Conservation (phyloP, 2,888 invertebrate genomes). For the Athetis lepigone region DNA sequence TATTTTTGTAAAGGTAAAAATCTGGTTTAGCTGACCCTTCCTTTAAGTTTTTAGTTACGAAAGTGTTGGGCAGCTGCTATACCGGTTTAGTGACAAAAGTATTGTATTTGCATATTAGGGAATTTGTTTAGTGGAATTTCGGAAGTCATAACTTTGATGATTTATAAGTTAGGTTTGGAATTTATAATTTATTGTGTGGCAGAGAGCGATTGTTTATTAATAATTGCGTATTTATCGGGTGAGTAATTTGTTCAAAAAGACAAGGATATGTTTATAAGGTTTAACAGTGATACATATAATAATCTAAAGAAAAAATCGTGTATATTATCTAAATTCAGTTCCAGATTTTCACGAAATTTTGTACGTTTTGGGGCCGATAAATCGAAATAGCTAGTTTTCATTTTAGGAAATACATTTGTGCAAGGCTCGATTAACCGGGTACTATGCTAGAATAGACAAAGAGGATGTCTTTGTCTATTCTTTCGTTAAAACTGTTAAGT, state of each 20-base stretch:
- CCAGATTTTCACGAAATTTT: no score
- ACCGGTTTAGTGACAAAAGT: constrained; percentile 75
- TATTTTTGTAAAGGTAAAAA: constrained; percentile 87
- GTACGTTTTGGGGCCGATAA: no score
- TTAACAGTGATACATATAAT: no score
- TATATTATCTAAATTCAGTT: no score
- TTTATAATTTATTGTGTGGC: constrained; percentile 19
- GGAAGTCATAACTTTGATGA: constrained; percentile 45
- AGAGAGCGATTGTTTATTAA: constrained; percentile 1
- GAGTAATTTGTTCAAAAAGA: neutral
- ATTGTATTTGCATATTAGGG: constrained; percentile 62
- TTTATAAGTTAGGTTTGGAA: constrained; percentile 35
- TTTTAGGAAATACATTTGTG: no score
- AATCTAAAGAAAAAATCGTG: no score
- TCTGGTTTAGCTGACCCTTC: constrained; percentile 89
- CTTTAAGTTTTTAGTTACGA: constrained; percentile 81
- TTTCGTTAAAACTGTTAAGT: no score
- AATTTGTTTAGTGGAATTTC: constrained; percentile 57
- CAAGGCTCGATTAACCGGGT: no score
- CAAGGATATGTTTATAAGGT: neutral
- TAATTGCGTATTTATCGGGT: neutral
- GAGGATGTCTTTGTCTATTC: no score
- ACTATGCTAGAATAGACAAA: no score
- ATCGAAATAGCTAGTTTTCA: no score
- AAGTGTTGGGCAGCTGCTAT: constrained; percentile 80